Conservation (phyloP, 2,888 invertebrate genomes). For the Actias luna region DNA sequence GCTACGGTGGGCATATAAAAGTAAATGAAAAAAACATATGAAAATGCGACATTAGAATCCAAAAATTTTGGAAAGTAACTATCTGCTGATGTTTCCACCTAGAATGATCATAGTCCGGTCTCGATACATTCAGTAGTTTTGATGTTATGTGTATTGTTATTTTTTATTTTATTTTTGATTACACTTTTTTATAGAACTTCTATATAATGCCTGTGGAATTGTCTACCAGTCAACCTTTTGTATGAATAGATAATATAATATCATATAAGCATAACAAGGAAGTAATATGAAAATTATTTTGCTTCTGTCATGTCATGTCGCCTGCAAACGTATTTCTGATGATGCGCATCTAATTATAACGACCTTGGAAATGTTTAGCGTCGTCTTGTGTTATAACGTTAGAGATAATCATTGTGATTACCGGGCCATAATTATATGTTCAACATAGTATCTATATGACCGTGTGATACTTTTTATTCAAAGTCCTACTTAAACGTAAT, state of each 20-base stretch:
- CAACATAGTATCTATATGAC: neutral
- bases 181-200: too few relatives aligned
- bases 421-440: neutral
- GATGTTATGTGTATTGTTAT: too few relatives aligned
- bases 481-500: neutral
- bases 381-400: slow-evolving; percentile 1
- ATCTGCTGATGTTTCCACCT: too few relatives aligned
- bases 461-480: neutral
- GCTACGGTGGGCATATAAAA: too few relatives aligned
- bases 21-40: too few relatives aligned
- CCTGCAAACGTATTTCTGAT: neutral
- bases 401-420: neutral
- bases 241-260: neutral
- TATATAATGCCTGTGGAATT: too few relatives aligned
- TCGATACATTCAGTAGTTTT: too few relatives aligned
- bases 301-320: neutral
- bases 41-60: too few relatives aligned
- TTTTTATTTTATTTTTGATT: too few relatives aligned
- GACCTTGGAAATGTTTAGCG: slow-evolving; percentile 4
- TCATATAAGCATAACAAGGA: neutral
- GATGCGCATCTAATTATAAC: slow-evolving; percentile 6
- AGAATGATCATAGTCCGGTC: too few relatives aligned
- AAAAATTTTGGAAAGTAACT: too few relatives aligned
- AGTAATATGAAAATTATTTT: neutral
- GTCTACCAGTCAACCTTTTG: too few relatives aligned